phyloP scores from a whole-genome alignment of 2,113 vertebrate genomes.

The Mustelus asterias region DNA sequence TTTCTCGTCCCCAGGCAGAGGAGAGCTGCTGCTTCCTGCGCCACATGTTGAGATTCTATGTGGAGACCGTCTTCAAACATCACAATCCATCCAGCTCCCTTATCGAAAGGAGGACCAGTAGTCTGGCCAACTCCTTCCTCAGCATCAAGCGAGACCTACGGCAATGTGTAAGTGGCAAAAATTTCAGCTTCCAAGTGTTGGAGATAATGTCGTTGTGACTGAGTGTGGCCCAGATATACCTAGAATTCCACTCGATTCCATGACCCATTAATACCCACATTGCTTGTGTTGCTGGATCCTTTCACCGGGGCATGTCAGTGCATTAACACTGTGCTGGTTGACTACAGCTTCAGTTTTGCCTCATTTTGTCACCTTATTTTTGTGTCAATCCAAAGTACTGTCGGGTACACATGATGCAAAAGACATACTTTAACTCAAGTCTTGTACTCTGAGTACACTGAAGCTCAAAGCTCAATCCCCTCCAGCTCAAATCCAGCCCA shows the following conservation, averaged over 20 bases:
- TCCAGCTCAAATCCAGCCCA: neutral
- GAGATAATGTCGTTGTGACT: neutral
- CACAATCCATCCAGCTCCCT: slow-evolving; percentile 50
- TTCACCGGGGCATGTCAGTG: neutral
- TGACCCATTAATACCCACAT: neutral
- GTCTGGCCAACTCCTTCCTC: slow-evolving; percentile 72
- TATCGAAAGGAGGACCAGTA: slow-evolving; percentile 56
- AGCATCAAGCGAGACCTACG: slow-evolving; percentile 61
- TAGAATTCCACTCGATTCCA: neutral
- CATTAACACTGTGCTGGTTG: neutral
- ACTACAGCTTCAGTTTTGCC: neutral
- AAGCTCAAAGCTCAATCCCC: neutral
- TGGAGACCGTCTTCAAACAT: slow-evolving; percentile 77
- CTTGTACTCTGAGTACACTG: neutral
- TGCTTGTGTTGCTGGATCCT: neutral
- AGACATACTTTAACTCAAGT: neutral
- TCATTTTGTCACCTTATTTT: neutral
- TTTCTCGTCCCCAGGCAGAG: slow-evolving; percentile 50
- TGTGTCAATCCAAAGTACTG: neutral
- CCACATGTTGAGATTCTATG: slow-evolving; percentile 73
- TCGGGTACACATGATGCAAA: neutral
- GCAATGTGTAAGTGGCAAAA: slow-evolving; percentile 65
- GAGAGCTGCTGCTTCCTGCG: slow-evolving; percentile 75
- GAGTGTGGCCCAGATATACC: neutral
- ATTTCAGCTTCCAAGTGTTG: neutral